These are phyloP conservation scores for Trogon melanurus DNA, from an alignment of 2,113 vertebrate species.

Conservation along the genomic window DNA sequence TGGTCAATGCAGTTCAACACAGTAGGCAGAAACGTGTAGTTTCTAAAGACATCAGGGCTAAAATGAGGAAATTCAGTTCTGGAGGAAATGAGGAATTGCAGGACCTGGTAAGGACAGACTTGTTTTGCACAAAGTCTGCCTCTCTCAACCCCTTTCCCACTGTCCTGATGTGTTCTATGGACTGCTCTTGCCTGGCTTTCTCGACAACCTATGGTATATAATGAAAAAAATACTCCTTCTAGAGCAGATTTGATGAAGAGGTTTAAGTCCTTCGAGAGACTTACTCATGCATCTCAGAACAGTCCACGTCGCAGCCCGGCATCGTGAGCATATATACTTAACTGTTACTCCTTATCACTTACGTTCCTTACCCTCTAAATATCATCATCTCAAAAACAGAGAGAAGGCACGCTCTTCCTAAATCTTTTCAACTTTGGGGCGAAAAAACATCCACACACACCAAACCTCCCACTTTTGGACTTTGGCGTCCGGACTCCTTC, in stretches of 20 bases:
- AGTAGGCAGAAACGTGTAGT: neutral
- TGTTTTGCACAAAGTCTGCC: neutral
- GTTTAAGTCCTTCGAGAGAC: neutral
- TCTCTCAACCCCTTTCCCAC: neutral
- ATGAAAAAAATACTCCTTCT: neutral
- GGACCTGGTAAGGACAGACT: neutral
- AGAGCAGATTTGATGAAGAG: neutral
- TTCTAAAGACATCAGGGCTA: neutral
- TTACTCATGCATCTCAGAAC: neutral
- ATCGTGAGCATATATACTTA: neutral
- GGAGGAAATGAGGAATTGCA: neutral
- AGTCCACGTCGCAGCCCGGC: neutral
- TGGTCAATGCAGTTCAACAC: neutral
- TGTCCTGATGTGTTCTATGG: neutral
- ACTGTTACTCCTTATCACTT: neutral
- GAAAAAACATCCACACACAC: neutral
- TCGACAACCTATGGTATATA: neutral
- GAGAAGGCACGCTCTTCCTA: neutral
- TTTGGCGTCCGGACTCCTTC: neutral
- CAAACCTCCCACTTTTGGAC: neutral
- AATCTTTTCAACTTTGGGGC: neutral
- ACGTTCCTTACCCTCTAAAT: neutral
- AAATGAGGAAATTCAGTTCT: neutral
- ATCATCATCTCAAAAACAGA: neutral
- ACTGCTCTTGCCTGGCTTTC: neutral